Evolutionary conservation across 1,140 invertebrate genomes (phyloP).

Genomic region (Limonius californicus): DNA sequence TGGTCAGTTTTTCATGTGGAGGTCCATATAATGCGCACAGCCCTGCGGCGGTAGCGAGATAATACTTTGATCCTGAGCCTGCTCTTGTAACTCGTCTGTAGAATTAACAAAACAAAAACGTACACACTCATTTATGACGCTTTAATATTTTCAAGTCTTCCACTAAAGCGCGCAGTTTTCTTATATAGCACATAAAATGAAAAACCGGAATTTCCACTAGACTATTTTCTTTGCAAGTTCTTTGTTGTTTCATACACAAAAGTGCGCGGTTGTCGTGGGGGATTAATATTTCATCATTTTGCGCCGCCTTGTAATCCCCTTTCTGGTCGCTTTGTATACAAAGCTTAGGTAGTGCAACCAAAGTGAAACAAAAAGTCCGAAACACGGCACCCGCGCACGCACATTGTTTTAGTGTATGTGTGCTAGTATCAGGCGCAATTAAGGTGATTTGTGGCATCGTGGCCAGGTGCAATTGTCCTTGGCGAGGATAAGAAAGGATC

Average conservation of each 20-base stretch:
- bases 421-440: conserved; percentile 31
- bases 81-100: background rate
- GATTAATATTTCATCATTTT: conserved; percentile 9
- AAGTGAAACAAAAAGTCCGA: background rate
- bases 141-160: background rate
- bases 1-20: too few relatives aligned
- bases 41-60: too few relatives aligned
- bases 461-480: conserved; percentile 34
- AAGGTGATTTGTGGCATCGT: conserved; percentile 30
- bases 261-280: background rate
- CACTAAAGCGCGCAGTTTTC: background rate
- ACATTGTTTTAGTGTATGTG: conserved; percentile 22
- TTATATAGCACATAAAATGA: background rate
- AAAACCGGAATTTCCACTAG: background rate
- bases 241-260: conserved; percentile 14
- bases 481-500: conserved; percentile 27
- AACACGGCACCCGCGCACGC: conserved; percentile 15
- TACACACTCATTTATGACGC: conserved; percentile 3
- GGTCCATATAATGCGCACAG: too few relatives aligned
- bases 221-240: background rate
- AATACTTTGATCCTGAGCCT: background rate
- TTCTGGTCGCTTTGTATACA: background rate
- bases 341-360: background rate
- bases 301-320: background rate
- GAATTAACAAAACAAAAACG: conserved; percentile 5